These are phyloP conservation scores for Melinopterus prodromus DNA, from an alignment of 2,888 invertebrate species.

Conservation along the genomic window DNA sequence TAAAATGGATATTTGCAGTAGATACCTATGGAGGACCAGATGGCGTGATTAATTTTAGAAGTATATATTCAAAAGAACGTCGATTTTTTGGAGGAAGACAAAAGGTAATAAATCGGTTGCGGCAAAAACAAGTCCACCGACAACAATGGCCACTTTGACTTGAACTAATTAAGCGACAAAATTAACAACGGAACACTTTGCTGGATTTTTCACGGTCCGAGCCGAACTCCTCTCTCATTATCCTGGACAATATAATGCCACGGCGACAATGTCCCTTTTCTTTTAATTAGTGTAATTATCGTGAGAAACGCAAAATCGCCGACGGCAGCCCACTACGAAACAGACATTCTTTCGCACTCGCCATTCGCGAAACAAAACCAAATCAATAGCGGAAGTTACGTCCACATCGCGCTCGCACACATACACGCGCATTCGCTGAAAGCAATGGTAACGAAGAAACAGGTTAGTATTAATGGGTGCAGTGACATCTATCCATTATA, in stretches of 20 bases:
- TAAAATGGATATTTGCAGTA: too few species aligned
- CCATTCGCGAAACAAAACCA: neutral
- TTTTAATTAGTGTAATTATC: slow-evolving; percentile 26
- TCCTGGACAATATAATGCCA: slow-evolving; percentile 12
- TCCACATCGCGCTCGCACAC: neutral
- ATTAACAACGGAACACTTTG: neutral
- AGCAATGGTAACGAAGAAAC: neutral
- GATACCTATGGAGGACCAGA: too few species aligned
- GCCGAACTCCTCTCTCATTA: slow-evolving; percentile 5
- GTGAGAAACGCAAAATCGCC: slow-evolving; percentile 23
- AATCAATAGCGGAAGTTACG: slow-evolving; percentile 4
- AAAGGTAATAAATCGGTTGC: neutral
- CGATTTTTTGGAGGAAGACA: neutral
- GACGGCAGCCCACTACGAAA: slow-evolving; percentile 9
- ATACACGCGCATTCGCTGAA: neutral
- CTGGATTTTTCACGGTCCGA: neutral
- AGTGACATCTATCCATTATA: slow-evolving; percentile 4
- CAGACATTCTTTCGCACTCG: slow-evolving; percentile 21
- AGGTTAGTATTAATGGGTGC: slow-evolving; percentile 4
- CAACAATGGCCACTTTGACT: neutral
- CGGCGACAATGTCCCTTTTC: slow-evolving; percentile 25
- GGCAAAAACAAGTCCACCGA: neutral
- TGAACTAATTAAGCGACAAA: neutral
- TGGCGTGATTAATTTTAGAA: too few species aligned
- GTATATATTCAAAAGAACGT: neutral